phyloP scores from a whole-genome alignment of 2,797 vertebrate genomes.

The Perodicticus potto region DNA sequence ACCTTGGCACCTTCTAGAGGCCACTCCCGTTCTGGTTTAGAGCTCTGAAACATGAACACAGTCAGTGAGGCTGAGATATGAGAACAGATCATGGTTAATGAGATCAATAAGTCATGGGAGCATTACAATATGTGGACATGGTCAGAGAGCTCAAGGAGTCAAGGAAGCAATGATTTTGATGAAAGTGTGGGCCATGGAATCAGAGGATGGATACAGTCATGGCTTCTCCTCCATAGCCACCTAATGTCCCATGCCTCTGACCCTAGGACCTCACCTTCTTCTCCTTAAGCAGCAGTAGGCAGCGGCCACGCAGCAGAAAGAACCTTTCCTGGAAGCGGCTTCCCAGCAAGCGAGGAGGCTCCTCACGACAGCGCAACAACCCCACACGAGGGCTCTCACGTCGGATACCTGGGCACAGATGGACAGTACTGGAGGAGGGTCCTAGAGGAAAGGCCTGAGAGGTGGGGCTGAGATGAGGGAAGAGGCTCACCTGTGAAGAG shows the following conservation, averaged over 20 bases:
- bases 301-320: slow-evolving; percentile 94
- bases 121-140: neutral
- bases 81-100: slow-evolving; percentile 11
- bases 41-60: slow-evolving; percentile 88
- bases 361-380: slow-evolving; percentile 94
- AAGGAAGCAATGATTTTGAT: neutral
- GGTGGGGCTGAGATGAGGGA: neutral
- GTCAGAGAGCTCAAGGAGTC: neutral
- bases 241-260: neutral
- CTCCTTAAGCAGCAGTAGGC: slow-evolving; percentile 95
- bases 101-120: slow-evolving; percentile 4
- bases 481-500: slow-evolving; percentile 93
- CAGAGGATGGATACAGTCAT: neutral
- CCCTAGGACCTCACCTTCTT: slow-evolving; percentile 91
- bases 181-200: neutral
- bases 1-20: slow-evolving; percentile 94
- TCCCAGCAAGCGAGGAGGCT: slow-evolving; percentile 94
- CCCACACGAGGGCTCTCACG: slow-evolving; percentile 94
- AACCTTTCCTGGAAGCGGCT: slow-evolving; percentile 96
- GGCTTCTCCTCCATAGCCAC: neutral
- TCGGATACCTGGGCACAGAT: slow-evolving; percentile 89
- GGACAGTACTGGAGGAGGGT: neutral
- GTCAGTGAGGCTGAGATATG: neutral
- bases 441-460: neutral
- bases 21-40: slow-evolving; percentile 96